Evolutionary conservation across 2,888 invertebrate species (phyloP), one percentile per base, ranked within the genome.

Genomic region (Lasioglossum oenotherae): DNA sequence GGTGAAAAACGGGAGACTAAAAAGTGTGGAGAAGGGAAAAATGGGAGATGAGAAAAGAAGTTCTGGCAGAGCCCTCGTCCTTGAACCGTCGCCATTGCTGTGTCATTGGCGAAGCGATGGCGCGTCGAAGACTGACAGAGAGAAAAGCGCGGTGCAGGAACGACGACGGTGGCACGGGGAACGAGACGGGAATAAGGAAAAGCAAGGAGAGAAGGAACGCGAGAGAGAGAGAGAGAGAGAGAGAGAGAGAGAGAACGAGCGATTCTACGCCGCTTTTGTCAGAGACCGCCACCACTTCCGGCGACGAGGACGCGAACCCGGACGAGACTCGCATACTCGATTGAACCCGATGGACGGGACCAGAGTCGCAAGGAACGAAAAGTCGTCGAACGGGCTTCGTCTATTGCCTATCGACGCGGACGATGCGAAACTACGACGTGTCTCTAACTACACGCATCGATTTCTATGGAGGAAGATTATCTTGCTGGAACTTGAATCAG

Each of bases 241-340:
- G 46, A 44, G 14, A 16, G 41, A 23, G 27, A 64, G 72, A 75
- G 75, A 64, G 74, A 71, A 53, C 76, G 82, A 49, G 31, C 6
- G 31, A 31, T 10, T n/a, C 85, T 41, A 46, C 53, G 84, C 23
- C 53, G 87, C 91, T 91, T 91, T 91, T 90, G 88, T 90, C 69
- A 78, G 71, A 79, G 84, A 75, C 89, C 86, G 87, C 79, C 85
- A 75, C 81, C 84, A 91, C 90, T 92, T 92, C 92, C 92, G 90
- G 92, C 77, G 91, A 82, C 57, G 85, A 85, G 83, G 85, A 88
- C 89, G 84, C 87, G 74, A 88, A 71, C 69, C 72, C 79, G 82
- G 67, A 89, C 90, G 74, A 85, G 89, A 80, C 86, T 87, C 77
- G 92, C 90, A 92, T 92, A 86, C 75, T 69, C 84, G 86, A 91